These are phyloP conservation scores for Drosophila nikananu DNA, from an alignment of 1,140 invertebrate species.

Conservation along the genomic window DNA sequence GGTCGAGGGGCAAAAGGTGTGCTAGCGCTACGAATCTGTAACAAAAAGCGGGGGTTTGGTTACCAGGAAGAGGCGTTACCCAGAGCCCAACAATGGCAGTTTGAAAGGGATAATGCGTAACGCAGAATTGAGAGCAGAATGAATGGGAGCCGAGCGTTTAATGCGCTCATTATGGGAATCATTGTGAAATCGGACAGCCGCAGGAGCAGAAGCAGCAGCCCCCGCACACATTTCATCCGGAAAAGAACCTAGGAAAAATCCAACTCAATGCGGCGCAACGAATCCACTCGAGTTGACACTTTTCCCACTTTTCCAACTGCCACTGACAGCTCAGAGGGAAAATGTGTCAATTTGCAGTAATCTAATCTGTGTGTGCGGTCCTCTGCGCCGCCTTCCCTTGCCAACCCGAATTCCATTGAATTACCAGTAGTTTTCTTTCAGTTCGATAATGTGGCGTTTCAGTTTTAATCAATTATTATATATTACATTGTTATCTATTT, in stretches of 20 bases:
- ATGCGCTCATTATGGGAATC: constrained; percentile 37
- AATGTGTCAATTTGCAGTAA: constrained; percentile 82
- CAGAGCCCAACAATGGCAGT: constrained; percentile 64
- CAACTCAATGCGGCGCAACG: constrained; percentile 61
- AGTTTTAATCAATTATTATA: constrained; percentile 76
- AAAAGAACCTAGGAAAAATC: constrained; percentile 18
- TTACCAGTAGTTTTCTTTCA: constrained; percentile 48
- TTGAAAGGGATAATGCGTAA: constrained; percentile 75
- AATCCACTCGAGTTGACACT: constrained; percentile 51
- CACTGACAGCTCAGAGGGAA: constrained; percentile 54
- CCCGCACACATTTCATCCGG: constrained; percentile 26
- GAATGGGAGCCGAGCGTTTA: constrained; percentile 36
- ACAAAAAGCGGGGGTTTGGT: constrained; percentile 70
- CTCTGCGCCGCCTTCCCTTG: background rate
- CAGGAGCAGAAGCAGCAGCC: constrained; percentile 9
- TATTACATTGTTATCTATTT: constrained; percentile 66
- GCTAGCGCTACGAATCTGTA: constrained; percentile 66
- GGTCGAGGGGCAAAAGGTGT: constrained; percentile 29
- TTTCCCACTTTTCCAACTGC: constrained; percentile 41
- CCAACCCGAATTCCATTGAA: constrained; percentile 59
- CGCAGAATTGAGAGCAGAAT: constrained; percentile 51
- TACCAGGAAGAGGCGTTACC: constrained; percentile 78
- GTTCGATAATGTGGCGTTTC: constrained; percentile 49
- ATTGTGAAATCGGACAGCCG: constrained; percentile 10
- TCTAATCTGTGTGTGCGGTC: constrained; percentile 80